phyloP scores from a whole-genome alignment of 1,140 invertebrate species.

The Lordiphosa collinella region DNA sequence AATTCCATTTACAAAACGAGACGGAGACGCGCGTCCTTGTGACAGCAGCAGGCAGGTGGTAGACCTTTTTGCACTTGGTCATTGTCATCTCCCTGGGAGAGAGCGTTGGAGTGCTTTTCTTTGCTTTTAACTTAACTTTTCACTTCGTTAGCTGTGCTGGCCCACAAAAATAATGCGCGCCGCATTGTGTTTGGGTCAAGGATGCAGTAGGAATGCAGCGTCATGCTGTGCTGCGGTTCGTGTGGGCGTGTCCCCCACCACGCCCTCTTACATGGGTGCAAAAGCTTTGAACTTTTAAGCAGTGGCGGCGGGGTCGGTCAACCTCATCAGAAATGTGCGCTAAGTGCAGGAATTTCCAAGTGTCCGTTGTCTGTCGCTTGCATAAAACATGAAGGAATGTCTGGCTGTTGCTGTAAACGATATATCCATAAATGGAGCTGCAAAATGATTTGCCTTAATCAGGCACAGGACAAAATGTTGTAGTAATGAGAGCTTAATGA shows the following conservation, averaged over 20 bases:
- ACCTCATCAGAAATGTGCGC: constrained; percentile 15
- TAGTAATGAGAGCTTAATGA: no score
- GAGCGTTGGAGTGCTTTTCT: constrained; percentile 11
- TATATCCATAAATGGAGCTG: constrained; percentile 29
- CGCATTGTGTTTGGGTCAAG: constrained; percentile 67
- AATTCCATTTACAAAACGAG: constrained; percentile 27
- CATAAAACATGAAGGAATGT: constrained; percentile 59
- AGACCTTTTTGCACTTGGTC: constrained; percentile 41
- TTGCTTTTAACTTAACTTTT: constrained; percentile 34
- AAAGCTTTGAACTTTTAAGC: constrained; percentile 61
- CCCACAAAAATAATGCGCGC: constrained; percentile 37
- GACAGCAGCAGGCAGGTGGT: constrained; percentile 25
- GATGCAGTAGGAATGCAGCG: constrained; percentile 39
- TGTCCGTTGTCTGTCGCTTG: constrained; percentile 38
- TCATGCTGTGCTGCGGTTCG: constrained; percentile 24
- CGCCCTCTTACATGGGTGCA: constrained; percentile 18
- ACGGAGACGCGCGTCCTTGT: constrained; percentile 18
- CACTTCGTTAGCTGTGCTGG: constrained; percentile 22
- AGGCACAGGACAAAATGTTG: no score
- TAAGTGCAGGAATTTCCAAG: constrained; percentile 33
- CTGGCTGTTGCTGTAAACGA: constrained; percentile 16
- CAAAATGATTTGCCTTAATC: not conserved
- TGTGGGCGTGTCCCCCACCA: constrained; percentile 19
- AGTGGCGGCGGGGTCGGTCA: constrained; percentile 19
- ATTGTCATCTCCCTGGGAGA: constrained; percentile 23